Base-by-base conservation (phyloP, 2,888 invertebrate species). In the Nomada lathburiana region DNA sequence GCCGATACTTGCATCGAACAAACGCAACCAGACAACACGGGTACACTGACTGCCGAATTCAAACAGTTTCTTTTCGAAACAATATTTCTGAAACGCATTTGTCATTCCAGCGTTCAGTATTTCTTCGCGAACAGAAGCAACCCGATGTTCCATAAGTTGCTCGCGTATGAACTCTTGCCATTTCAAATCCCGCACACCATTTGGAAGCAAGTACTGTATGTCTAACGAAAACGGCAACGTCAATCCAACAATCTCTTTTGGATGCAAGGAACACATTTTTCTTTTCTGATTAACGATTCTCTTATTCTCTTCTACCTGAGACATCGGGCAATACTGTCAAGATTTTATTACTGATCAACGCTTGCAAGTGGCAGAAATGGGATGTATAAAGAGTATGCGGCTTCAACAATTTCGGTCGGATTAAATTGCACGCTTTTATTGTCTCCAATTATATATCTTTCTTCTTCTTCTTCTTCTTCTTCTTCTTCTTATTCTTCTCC, bases 381-480 rank as follows among this genome's bases (percentile, higher is more conserved):
- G 7, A 36, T 36, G 36, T 36, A 36, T 36, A 36, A 36, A 36
- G 36, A 36, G 36, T 7, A 36, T 7, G 36, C 36, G 36, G 36
- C 36, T 36, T 36, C 36, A 36, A 36, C 7, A 1, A 36, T 2
- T 23, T 53, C 26, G 3, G n/a, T 52, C 11, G 44, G 55, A 65
- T 57, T 29, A 55, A 55, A 16, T 29, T 36, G 20, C n/a, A 62
- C 26, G 16, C 47, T 4, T 3, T 44, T 62, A 42, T 69, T 75
- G 16, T n/a, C 47, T 47, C 76, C 50, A 92, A 92, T 92, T 90
- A 92, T 92, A 89, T 42, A 62, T 55, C 13, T 50, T 16, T 69
- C 50, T 69, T 92, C 92, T 92, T 93, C 92, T 67, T 67, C 89
- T 91, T 92, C 93, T 94, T 93, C 93, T 90, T 89, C 88, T 88